phyloP scores from a whole-genome alignment of 2,113 vertebrate species.

The Periophthalmus modestus region DNA sequence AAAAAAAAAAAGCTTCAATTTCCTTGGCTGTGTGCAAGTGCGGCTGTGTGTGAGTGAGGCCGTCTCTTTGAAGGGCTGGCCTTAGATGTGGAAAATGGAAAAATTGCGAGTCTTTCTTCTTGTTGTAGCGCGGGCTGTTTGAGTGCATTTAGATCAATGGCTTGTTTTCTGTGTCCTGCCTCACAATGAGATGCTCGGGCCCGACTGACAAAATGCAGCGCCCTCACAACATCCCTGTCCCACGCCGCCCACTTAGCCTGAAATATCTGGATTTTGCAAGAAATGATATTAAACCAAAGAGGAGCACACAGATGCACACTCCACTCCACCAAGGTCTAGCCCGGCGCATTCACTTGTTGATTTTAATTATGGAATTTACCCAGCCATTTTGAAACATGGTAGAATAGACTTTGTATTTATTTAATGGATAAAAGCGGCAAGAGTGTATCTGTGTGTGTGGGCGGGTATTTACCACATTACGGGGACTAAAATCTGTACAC shows the following conservation, averaged over 20 bases:
- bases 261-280: constrained; percentile 38
- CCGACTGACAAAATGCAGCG: constrained; percentile 16
- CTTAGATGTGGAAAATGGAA: constrained; percentile 83
- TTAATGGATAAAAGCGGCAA: neutral
- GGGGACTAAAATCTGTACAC: too few relatives aligned
- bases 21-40: constrained; percentile 71
- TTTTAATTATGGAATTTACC: neutral
- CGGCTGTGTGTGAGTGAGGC: constrained; percentile 77
- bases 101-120: constrained; percentile 95
- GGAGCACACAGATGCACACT: constrained; percentile 8
- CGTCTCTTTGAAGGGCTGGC: constrained; percentile 90
- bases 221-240: constrained; percentile 49
- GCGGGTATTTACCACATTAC: neutral
- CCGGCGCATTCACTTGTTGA: neutral
- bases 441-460: neutral
- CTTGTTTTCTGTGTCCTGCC: constrained; percentile 78
- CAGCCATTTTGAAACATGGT: too few relatives aligned
- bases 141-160: constrained; percentile 90
- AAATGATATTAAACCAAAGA: constrained; percentile 25
- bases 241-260: constrained; percentile 39
- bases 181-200: constrained; percentile 67
- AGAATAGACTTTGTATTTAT: neutral
- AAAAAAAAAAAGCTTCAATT: constrained; percentile 74
- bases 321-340: neutral
- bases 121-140: constrained; percentile 84